phyloP scores from a whole-genome alignment of 2,113 vertebrate species.

The Oryzias melastigma region DNA sequence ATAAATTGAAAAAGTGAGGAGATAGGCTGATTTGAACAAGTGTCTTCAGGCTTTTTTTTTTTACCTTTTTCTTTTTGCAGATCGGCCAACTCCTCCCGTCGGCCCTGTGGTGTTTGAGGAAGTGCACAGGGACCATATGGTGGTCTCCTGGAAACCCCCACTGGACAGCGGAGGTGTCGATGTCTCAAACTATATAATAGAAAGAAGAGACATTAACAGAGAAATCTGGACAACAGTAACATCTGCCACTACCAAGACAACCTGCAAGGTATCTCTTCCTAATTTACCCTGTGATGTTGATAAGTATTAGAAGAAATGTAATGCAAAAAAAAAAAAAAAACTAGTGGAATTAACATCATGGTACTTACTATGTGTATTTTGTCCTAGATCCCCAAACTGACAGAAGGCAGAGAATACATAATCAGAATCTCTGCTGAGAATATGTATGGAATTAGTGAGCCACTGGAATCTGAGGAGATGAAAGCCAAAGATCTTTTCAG shows the following conservation, averaged over 20 bases:
- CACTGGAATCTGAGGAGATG: slow-evolving; percentile 93
- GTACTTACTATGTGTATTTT: background rate
- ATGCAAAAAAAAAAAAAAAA: no score
- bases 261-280: slow-evolving; percentile 84
- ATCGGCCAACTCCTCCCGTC: slow-evolving; percentile 91
- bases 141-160: slow-evolving; percentile 96
- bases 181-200: slow-evolving; percentile 95
- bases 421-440: slow-evolving; percentile 95
- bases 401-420: slow-evolving; percentile 92
- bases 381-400: slow-evolving; percentile 82
- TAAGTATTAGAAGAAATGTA: background rate
- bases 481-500: slow-evolving; percentile 96
- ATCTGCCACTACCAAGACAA: slow-evolving; percentile 88
- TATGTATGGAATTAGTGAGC: slow-evolving; percentile 95
- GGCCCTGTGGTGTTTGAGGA: slow-evolving; percentile 95
- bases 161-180: slow-evolving; percentile 90
- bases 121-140: slow-evolving; percentile 92
- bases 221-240: slow-evolving; percentile 95
- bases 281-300: background rate
- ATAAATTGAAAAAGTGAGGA: no score
- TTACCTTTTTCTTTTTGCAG: slow-evolving; percentile 62
- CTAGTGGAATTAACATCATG: background rate
- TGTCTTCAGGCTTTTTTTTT: background rate
- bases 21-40: background rate
- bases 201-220: slow-evolving; percentile 90